Percentiles rank a stretch among this genome's conserved stretches.
Evolutionary conservation across 2,888 invertebrate genomes (phyloP).

Genomic region (Athalia cordata): DNA sequence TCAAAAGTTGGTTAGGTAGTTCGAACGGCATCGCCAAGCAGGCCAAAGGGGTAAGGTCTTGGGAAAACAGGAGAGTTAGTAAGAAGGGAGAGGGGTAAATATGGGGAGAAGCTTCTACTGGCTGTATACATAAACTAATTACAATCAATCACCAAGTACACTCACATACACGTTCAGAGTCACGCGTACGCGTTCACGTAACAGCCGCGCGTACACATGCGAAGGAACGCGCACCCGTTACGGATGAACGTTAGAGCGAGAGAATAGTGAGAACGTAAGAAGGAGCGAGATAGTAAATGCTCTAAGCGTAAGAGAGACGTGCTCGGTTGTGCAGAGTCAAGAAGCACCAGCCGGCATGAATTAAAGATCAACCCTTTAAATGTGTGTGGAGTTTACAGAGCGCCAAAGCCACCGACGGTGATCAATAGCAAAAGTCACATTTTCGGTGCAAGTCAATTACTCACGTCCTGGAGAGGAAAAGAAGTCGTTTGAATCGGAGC

Average conservation of each 20-base stretch:
- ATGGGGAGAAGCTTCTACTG: constrained; percentile 52
- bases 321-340: constrained; percentile 52
- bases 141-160: constrained; percentile 61
- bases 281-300: background rate
- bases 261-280: constrained; percentile 10
- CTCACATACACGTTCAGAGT: constrained; percentile 51
- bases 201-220: constrained; percentile 39
- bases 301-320: constrained; percentile 46
- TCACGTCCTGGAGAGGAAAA: constrained; percentile 52
- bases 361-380: constrained; percentile 64
- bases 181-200: constrained; percentile 43
- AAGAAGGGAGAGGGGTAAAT: constrained; percentile 48
- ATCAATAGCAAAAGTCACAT: constrained; percentile 59
- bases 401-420: constrained; percentile 51
- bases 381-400: constrained; percentile 55
- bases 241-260: background rate
- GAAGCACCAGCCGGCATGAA: constrained; percentile 60
- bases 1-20: constrained; percentile 44
- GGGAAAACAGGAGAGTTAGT: constrained; percentile 35
- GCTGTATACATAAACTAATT: constrained; percentile 62
- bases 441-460: constrained; percentile 57
- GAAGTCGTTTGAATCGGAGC: constrained; percentile 40
- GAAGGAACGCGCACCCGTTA: constrained; percentile 1
- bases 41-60: constrained; percentile 44
- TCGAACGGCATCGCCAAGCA: constrained; percentile 47